Percentiles rank a stretch among this genome's conserved stretches.
Evolutionary conservation across 2,888 invertebrate genomes (phyloP).

Genomic region (Slavum lentiscoides): DNA sequence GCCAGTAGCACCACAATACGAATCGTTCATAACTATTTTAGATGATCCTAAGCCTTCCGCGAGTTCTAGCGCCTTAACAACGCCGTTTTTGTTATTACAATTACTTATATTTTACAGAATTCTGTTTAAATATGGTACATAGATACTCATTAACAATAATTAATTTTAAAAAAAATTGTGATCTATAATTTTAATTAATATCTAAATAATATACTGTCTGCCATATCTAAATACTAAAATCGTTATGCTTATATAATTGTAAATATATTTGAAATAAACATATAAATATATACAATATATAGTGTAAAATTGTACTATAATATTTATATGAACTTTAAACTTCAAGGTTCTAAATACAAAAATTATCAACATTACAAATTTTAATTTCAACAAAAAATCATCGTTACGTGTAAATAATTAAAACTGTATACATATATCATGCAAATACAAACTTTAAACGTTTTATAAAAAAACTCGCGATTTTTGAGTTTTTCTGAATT

Average conservation of each 20-base stretch:
- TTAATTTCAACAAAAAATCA: no score
- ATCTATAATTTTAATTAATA: background rate
- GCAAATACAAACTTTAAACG: no score
- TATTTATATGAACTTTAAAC: no score
- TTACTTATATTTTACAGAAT: constrained; percentile 3
- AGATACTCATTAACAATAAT: background rate
- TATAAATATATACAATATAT: no score
- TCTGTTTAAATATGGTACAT: background rate
- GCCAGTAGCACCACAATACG: constrained; percentile 37
- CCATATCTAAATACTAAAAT: background rate
- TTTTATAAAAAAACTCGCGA: no score
- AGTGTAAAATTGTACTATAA: no score
- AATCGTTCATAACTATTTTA: constrained; percentile 19
- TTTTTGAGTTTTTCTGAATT: no score
- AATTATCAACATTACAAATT: no score
- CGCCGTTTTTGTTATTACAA: background rate
- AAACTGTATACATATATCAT: no score
- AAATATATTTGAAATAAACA: no score
- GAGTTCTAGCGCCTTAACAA: constrained; percentile 2
- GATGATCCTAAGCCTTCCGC: background rate
- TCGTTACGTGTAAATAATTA: no score
- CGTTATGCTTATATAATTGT: background rate
- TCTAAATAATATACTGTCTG: background rate
- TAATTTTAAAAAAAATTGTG: background rate
- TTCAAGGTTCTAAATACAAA: no score